Percentiles rank a stretch among this genome's conserved stretches.
Conservation (phyloP, 2,113 vertebrate species). For the Varanus komodoensis region DNA sequence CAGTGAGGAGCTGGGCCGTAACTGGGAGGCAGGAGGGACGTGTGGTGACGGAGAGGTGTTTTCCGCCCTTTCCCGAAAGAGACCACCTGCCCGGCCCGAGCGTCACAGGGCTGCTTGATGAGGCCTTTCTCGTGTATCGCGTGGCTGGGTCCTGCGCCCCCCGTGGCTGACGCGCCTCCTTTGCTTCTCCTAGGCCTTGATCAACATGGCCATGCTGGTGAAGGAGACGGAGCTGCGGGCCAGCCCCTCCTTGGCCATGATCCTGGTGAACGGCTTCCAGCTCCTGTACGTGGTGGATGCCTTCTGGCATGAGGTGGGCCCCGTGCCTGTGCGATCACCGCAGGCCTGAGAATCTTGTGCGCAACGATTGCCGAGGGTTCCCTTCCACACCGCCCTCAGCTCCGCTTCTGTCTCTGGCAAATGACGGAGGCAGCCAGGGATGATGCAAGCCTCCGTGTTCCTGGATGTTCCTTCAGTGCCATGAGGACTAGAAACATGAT, state of each 20-base stretch:
- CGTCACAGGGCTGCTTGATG: too few relatives aligned
- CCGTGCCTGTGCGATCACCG: neutral
- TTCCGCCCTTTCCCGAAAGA: too few relatives aligned
- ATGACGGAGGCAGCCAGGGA: neutral
- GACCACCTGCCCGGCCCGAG: too few relatives aligned
- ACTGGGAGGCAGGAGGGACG: too few relatives aligned
- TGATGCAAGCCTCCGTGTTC: neutral
- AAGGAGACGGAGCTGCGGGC: conserved; percentile 85
- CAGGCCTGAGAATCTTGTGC: neutral
- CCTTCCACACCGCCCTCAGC: neutral
- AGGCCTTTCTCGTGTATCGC: too few relatives aligned
- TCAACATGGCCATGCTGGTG: conserved; percentile 88
- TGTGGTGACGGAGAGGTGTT: too few relatives aligned
- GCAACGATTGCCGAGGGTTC: too few relatives aligned
- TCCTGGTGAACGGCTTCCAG: conserved; percentile 89
- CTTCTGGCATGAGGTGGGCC: conserved; percentile 87
- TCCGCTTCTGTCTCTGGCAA: neutral
- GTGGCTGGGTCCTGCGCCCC: too few relatives aligned
- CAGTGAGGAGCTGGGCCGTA: too few relatives aligned
- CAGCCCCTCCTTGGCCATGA: conserved; percentile 87
- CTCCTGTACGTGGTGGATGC: conserved; percentile 88
- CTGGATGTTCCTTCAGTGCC: too few relatives aligned
- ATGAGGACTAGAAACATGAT: neutral
- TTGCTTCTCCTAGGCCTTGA: conserved; percentile 50
- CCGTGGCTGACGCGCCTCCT: neutral